phyloP scores from a whole-genome alignment of 2,113 vertebrate species.

The Cyanoderma ruficeps region DNA sequence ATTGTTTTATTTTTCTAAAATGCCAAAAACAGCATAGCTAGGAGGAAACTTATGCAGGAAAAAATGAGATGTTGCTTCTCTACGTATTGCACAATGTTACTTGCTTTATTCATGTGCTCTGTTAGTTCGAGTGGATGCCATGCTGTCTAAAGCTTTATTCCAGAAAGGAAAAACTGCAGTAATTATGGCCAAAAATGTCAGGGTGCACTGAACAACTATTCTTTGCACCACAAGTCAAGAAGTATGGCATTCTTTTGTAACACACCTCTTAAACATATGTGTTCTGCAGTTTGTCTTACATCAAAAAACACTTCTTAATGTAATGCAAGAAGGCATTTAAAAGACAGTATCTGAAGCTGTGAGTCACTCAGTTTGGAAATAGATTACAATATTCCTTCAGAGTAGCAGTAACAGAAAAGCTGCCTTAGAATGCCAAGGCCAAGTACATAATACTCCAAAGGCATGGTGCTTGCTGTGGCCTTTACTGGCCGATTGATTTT shows the following conservation, averaged over 20 bases:
- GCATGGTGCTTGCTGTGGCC: slow-evolving; percentile 62
- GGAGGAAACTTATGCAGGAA: slow-evolving; percentile 36
- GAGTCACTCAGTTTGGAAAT: slow-evolving; percentile 38
- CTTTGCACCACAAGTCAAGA: background rate
- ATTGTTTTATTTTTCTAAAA: slow-evolving; percentile 65
- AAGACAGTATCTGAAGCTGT: background rate
- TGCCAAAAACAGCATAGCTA: slow-evolving; percentile 41
- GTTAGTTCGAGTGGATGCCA: background rate
- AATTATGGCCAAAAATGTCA: slow-evolving; percentile 1
- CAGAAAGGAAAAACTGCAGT: background rate
- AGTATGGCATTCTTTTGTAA: background rate
- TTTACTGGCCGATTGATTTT: slow-evolving; percentile 77
- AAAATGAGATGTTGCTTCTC: background rate
- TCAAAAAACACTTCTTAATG: background rate
- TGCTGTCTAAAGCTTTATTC: background rate
- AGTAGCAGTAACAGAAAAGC: slow-evolving; percentile 28
- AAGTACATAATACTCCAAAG: slow-evolving; percentile 48
- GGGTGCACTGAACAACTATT: background rate
- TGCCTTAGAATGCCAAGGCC: slow-evolving; percentile 61
- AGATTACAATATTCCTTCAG: background rate
- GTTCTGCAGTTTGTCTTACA: background rate
- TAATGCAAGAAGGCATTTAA: slow-evolving; percentile 4
- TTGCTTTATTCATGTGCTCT: background rate
- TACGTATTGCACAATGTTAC: background rate
- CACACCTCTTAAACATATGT: background rate